phyloP scores from a whole-genome alignment of 2,888 invertebrate species.

The Poecilus cupreus region DNA sequence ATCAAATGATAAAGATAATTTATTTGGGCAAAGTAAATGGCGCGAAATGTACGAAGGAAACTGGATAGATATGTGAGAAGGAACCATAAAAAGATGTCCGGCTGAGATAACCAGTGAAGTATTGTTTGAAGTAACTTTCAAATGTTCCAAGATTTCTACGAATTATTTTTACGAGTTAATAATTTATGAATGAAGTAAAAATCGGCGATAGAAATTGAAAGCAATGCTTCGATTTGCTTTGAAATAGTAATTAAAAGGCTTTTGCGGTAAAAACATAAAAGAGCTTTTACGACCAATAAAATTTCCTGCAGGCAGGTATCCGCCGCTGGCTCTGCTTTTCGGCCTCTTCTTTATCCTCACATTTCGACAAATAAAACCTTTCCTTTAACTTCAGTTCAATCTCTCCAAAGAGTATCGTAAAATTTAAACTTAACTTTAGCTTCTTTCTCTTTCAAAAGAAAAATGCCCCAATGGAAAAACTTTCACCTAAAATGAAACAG shows the following conservation, averaged over 20 bases:
- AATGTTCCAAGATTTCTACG: neutral
- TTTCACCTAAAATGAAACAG: neutral
- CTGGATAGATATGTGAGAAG: conserved; percentile 16
- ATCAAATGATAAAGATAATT: conserved; percentile 34
- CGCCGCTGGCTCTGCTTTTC: neutral
- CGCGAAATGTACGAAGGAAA: conserved; percentile 24
- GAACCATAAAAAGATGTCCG: conserved; percentile 23
- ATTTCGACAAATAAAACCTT: conserved; percentile 27
- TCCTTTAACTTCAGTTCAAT: conserved; percentile 25
- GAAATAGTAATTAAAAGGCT: conserved; percentile 8
- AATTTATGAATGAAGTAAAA: conserved; percentile 17
- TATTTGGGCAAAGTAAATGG: conserved; percentile 14
- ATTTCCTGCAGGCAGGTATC: conserved; percentile 3
- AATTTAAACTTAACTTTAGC: neutral
- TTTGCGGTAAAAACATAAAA: conserved; percentile 24
- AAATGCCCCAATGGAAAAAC: neutral
- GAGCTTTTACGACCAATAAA: conserved; percentile 16
- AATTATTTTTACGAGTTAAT: neutral
- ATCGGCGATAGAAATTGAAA: neutral
- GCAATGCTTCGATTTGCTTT: neutral
- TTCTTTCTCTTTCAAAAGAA: conserved; percentile 6
- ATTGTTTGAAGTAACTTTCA: conserved; percentile 3
- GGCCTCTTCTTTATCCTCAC: conserved; percentile 13
- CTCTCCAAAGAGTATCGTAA: conserved; percentile 41
- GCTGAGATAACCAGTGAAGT: neutral